phyloP scores from a whole-genome alignment of 35 echinoderm and acorn worm species.

The Heliocidaris tuberculata region DNA sequence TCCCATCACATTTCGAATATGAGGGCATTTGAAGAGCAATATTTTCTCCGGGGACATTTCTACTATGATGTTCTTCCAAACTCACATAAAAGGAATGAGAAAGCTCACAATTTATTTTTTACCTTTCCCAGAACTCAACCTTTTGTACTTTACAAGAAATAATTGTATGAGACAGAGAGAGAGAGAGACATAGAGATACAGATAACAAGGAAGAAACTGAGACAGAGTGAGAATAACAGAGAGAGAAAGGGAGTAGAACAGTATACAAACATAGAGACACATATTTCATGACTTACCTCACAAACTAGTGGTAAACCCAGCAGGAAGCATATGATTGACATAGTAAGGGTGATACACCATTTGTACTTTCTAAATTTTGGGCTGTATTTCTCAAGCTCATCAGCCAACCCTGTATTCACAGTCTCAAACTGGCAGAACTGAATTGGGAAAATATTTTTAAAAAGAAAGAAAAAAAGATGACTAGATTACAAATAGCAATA shows the following conservation, averaged over 20 bases:
- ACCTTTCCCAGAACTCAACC: too few species aligned
- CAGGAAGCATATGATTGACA: conserved; percentile 61
- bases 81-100: too few species aligned
- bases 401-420: conserved; percentile 78
- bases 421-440: conserved; percentile 98
- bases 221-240: background rate
- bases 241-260: too few species aligned
- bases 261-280: too few species aligned
- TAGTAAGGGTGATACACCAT: conserved; percentile 58
- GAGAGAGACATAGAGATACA: background rate
- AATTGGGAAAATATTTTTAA: background rate
- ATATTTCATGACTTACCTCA: conserved; percentile 58
- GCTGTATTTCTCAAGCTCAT: conserved; percentile 67
- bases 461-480: too few species aligned
- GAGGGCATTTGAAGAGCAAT: too few species aligned
- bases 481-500: too few species aligned
- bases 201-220: background rate
- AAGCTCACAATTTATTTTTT: too few species aligned
- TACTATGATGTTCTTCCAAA: too few species aligned
- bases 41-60: too few species aligned
- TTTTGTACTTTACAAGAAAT: background rate
- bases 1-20: too few species aligned
- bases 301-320: conserved; percentile 72
- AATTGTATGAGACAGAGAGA: background rate
- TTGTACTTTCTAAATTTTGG: conserved; percentile 66